These are phyloP conservation scores for Nyctibius grandis DNA, from an alignment of 2,797 vertebrate species.

Conservation along the genomic window DNA sequence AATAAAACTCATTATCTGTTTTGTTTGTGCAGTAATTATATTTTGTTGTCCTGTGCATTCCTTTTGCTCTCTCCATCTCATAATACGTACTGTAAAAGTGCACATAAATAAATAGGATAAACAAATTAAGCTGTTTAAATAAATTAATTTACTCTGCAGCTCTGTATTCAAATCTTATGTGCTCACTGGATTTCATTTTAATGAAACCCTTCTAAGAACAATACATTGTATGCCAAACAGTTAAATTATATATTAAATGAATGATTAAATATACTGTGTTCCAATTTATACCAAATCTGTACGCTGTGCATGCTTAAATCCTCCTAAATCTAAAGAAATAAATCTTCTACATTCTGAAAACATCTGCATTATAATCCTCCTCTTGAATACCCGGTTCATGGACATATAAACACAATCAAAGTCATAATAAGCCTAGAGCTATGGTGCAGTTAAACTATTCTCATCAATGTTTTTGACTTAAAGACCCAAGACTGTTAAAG, in stretches of 20 bases:
- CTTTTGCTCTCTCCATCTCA: slow-evolving; percentile 62
- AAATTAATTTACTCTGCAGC: slow-evolving; percentile 77
- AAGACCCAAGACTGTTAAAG: slow-evolving; percentile 13
- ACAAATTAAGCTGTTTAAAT: slow-evolving; percentile 81
- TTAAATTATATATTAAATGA: slow-evolving; percentile 73
- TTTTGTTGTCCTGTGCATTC: slow-evolving; percentile 63
- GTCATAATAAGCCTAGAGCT: slow-evolving; percentile 49
- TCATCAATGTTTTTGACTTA: slow-evolving; percentile 42
- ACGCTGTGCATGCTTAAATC: slow-evolving; percentile 56
- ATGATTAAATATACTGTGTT: slow-evolving; percentile 63
- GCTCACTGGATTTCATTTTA: slow-evolving; percentile 75
- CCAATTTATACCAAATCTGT: slow-evolving; percentile 70
- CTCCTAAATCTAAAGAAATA: slow-evolving; percentile 71
- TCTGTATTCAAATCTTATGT: slow-evolving; percentile 74
- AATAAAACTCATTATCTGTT: slow-evolving; percentile 74
- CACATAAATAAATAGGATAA: slow-evolving; percentile 77
- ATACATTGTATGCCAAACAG: slow-evolving; percentile 68
- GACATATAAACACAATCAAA: slow-evolving; percentile 47
- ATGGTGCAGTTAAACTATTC: slow-evolving; percentile 32
- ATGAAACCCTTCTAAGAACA: slow-evolving; percentile 76
- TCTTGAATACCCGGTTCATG: slow-evolving; percentile 34
- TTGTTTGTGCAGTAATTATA: slow-evolving; percentile 77
- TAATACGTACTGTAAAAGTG: slow-evolving; percentile 67
- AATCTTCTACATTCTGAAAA: slow-evolving; percentile 63
- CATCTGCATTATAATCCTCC: slow-evolving; percentile 62